These are phyloP conservation scores for Aporophyla nigra DNA, from an alignment of 2,888 invertebrate genomes.

Conservation along the genomic window DNA sequence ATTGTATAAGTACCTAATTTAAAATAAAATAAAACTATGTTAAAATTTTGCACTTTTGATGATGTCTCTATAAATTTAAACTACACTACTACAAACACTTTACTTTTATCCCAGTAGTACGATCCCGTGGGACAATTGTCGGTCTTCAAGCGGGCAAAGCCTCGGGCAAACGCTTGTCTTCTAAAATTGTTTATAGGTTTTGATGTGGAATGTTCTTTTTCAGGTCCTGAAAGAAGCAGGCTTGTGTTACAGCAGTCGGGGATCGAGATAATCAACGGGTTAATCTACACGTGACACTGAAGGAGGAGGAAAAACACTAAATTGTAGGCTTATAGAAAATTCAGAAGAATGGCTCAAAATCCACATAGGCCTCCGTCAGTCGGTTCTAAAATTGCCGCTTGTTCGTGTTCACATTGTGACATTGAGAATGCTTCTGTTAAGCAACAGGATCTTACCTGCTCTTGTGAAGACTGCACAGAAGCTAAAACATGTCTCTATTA, in stretches of 20 bases:
- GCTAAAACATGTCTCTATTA: background rate
- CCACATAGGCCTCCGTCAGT: background rate
- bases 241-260: constrained; percentile 59
- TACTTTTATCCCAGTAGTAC: background rate
- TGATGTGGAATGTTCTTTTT: constrained; percentile 15
- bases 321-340: background rate
- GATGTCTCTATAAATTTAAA: background rate
- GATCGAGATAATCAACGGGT: constrained; percentile 28
- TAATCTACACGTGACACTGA: constrained; percentile 14
- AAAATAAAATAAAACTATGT: background rate
- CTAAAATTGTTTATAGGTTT: background rate
- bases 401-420: constrained; percentile 78
- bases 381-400: constrained; percentile 45
- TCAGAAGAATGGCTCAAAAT: constrained; percentile 38
- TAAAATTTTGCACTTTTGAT: background rate
- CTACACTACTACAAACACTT: background rate
- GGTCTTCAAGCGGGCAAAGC: background rate
- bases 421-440: constrained; percentile 70
- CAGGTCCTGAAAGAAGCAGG: background rate
- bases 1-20: background rate
- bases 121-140: background rate
- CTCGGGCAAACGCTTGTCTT: background rate
- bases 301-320: background rate
- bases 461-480: constrained; percentile 10
- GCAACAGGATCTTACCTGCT: constrained; percentile 58